These are phyloP conservation scores for Lacanobia oleracea DNA, from an alignment of 2,888 invertebrate genomes.

Conservation along the genomic window DNA sequence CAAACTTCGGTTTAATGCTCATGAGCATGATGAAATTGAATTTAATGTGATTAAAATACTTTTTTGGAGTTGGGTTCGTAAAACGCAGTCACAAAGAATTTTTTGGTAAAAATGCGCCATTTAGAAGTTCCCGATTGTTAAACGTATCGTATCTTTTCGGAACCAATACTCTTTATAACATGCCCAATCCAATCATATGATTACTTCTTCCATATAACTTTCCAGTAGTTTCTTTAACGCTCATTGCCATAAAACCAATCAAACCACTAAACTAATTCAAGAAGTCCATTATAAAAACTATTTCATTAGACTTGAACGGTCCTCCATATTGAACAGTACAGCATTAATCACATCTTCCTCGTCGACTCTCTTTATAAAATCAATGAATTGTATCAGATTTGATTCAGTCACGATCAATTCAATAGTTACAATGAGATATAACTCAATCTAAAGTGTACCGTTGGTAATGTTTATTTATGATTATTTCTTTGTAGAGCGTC, in stretches of 20 bases:
- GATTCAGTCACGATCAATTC: slow-evolving; percentile 78
- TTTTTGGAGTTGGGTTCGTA: background rate
- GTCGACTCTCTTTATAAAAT: slow-evolving; percentile 73
- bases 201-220: background rate
- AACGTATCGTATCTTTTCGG: background rate
- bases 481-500: slow-evolving; percentile 63
- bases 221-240: slow-evolving; percentile 16
- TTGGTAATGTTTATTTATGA: slow-evolving; percentile 79
- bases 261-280: slow-evolving; percentile 48
- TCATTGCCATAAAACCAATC: slow-evolving; percentile 47
- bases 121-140: background rate
- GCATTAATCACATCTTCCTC: slow-evolving; percentile 76
- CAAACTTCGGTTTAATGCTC: slow-evolving; percentile 60
- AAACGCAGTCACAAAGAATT: background rate
- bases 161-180: background rate
- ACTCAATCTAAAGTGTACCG: slow-evolving; percentile 81
- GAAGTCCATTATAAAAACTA: slow-evolving; percentile 54
- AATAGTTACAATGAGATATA: slow-evolving; percentile 78
- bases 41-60: slow-evolving; percentile 10
- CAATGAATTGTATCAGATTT: slow-evolving; percentile 81
- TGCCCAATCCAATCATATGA: background rate
- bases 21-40: slow-evolving; percentile 33
- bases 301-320: slow-evolving; percentile 60
- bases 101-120: background rate
- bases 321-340: slow-evolving; percentile 65